Evolutionary conservation across 2,797 vertebrate species (phyloP), one percentile per base, ranked within the genome.

Genomic region (Gymnothorax reevesii): DNA sequence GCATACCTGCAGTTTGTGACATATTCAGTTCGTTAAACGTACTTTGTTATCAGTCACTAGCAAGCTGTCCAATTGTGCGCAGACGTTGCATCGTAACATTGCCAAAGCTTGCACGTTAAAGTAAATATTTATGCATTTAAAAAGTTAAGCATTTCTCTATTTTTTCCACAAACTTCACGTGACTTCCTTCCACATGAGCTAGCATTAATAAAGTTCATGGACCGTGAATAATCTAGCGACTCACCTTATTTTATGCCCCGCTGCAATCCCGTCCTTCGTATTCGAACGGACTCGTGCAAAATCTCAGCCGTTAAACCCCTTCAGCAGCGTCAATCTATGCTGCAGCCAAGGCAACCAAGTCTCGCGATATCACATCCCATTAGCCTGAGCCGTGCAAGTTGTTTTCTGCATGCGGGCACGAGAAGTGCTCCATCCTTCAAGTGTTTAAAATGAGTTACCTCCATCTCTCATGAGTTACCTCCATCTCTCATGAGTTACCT

Each of bases 321-420:
- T 88, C 86, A 85, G 87, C 87, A 84, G 91, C 91, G 89, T 91
- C 91, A 91, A 88, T 87, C 87, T 86, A 90, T 85, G 90, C 92
- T 91, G 94, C 92, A 95, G 95, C 95, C 96, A 95, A 95, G 92
- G 94, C 95, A 92, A 92, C 92, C 91, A 90, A 89, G 49, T 96
- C 95, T 96, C 96, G 96, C 96, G 96, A 97, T 92, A 95, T 87
- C 90, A 92, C 25, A 27, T 42, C 13, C 12, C 75, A 79, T 20
- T 42, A 6, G 52, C 77, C 52, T 80, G 52, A 54, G 42, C 5
- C 54, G 49, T 4, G 49, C 77, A 54, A n/a, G n/a, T 55, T 52
- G 77, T 52, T 80, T 80, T 20, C 52, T 22, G 77, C 52, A 55
- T 80, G 77, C 49, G 77, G 52, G 77, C 15, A 80, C 20, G 49